Evolutionary conservation across 2,797 vertebrate species (phyloP), one percentile per base, ranked within the genome.

Genomic region (Pteropus rufus): DNA sequence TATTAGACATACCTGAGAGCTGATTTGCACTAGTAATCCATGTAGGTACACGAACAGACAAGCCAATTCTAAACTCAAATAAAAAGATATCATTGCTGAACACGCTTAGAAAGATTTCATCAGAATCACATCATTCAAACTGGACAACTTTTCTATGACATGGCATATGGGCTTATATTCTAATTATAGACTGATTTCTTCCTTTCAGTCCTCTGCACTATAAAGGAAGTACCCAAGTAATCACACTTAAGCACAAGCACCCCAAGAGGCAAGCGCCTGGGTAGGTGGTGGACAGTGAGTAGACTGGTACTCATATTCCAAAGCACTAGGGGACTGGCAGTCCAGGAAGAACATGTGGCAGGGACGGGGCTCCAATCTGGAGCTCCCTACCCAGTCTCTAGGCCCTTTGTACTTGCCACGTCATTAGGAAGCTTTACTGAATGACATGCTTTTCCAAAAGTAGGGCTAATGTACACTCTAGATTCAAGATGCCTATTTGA

Each of bases 41-140:
- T 44, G 54, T 64, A 83, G 56, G 23, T 67, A 82, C 85, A 86
- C 31, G 82, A 94, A 92, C 29, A 92, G 93, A 80, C 77, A 89
- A 62, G 79, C 39, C 67, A 29, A 46, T 56, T 44, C 88, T 60
- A 81, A 92, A 65, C 52, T 82, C 56, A 92, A 54, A 64, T 2
- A 26, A 83, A 81, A 93, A 36, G 41, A 62, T 44, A 39, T 58
- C 36, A 89, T 44, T 81, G 64, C 44, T 62, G 67, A 89, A 58
- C 21, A 56, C 49, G 90, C 3, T 41, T 46, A 76, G 82, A 64
- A 88, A 91, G 70, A 96, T 58, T 75, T 41, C 84, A 97, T 60
- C 23, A 58, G n/a, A 87, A 92, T 73, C 29, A 83, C 31, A 77
- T 60, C 60, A 79, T 76, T 91, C 26, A 75, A 54, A 52, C 29